Evolutionary conservation across 2,888 invertebrate genomes (phyloP), one percentile per base, ranked within the genome.

Genomic region (Synergus gifuensis): DNA sequence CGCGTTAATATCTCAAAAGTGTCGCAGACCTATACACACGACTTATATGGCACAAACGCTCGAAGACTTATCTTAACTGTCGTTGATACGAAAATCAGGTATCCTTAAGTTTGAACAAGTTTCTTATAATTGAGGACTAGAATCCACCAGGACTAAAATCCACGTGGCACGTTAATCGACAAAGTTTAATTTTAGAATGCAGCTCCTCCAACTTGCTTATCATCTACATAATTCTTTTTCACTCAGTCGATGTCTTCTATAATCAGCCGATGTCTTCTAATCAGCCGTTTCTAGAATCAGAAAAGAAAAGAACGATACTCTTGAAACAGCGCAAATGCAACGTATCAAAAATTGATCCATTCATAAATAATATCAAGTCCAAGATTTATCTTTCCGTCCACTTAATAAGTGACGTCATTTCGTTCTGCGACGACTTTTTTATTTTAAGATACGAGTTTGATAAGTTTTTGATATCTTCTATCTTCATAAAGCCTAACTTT

Each of bases 271-370:
- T 85, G 80, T 73, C 54, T 36, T 73, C 73, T 73, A 73, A 73
- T 89, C 89, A 86, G 91, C 90, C 86, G 89, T 89, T 81, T 91
- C 91, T 91, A 88, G 84, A 91, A 91, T 88, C 88, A 91, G 73
- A 85, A 89, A 89, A 89, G 81, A 82, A 67, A 83, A 84, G 86
- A 85, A 85, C 80, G 81, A 86, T 83, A 82, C 84, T 82, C 81
- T 83, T 86, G 85, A 83, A 82, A 82, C 79, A 79, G 78, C 66
- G 82, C 73, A 79, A 79, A 73, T 60, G 66, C 67, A 76, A 44
- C 46, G 18, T 77, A 28, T 44, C 63, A 36, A 60, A 54, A 18
- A 63, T 22, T 22, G 76, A 77, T 54, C 90, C 90, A 90, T 90
- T 87, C 90, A 90, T 89, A 87, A 90, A 89, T 90, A 89, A 90